Percentiles rank a stretch among this genome's conserved stretches.
These are phyloP conservation scores for Scolanthus callimorphus DNA, from an alignment of 92 coral and sea anemone genomes.

Conservation along the genomic window DNA sequence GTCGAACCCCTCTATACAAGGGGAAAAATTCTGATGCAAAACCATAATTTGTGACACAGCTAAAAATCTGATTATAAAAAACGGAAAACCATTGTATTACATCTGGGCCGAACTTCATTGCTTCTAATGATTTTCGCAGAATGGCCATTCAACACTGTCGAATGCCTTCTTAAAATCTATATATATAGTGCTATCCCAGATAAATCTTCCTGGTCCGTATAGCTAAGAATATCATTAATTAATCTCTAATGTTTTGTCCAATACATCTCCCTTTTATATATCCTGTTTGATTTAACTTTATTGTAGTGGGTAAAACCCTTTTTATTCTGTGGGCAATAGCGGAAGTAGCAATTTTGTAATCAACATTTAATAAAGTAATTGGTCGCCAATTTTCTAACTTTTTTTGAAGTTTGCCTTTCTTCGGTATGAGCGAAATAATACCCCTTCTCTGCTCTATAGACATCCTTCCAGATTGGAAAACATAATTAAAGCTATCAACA, in stretches of 20 bases:
- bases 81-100: constrained; percentile 12
- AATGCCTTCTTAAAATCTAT: constrained; percentile 37
- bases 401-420: constrained; percentile 10
- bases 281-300: constrained; percentile 18
- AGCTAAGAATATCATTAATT: constrained; percentile 26
- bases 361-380: constrained; percentile 7
- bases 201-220: too few species aligned
- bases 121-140: constrained; percentile 11
- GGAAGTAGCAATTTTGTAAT: constrained; percentile 26
- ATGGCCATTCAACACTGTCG: constrained; percentile 32
- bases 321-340: constrained; percentile 18
- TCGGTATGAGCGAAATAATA: constrained; percentile 16
- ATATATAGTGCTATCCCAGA: constrained; percentile 23
- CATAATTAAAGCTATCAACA: constrained; percentile 18
- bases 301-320: constrained; percentile 5
- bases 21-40: constrained; percentile 14
- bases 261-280: constrained; percentile 24
- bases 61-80: not conserved
- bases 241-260: constrained; percentile 30
- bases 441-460: constrained; percentile 17
- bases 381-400: constrained; percentile 13
- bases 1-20: not conserved
- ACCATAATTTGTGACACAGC: constrained; percentile 20
- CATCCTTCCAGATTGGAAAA: constrained; percentile 9
- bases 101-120: constrained; percentile 41